Evolutionary conservation across 2,113 vertebrate genomes (phyloP).

Genomic region (Pholis gunnellus): DNA sequence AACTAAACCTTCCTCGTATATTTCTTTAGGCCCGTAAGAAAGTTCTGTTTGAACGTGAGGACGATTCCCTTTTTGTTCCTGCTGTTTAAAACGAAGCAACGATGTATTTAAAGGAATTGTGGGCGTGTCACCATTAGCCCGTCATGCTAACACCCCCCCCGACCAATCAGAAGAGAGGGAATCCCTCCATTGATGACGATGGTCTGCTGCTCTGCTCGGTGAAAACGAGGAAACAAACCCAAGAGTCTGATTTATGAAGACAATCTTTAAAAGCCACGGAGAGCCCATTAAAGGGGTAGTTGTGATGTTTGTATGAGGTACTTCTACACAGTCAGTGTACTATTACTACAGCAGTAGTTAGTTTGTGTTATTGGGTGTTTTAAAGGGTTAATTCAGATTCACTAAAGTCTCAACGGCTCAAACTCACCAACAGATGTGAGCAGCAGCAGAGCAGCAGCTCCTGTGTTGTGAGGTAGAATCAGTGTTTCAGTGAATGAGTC

Average conservation of each 20-base stretch:
- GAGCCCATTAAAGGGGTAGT: constrained; percentile 7
- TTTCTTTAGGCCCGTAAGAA: constrained; percentile 1
- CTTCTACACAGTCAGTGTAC: neutral
- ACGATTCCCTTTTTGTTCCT: constrained; percentile 21
- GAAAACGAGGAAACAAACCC: too few relatives aligned
- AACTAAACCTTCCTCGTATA: neutral
- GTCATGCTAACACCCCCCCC: constrained; percentile 54
- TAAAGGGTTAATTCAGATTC: too few relatives aligned
- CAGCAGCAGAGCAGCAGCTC: too few relatives aligned
- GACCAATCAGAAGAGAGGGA: constrained; percentile 56
- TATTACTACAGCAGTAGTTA: too few relatives aligned
- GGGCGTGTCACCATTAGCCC: constrained; percentile 67
- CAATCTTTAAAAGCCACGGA: constrained; percentile 35
- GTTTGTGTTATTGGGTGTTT: too few relatives aligned
- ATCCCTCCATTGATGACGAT: constrained; percentile 24
- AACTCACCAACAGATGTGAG: too few relatives aligned
- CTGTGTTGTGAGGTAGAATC: too few relatives aligned
- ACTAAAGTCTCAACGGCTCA: too few relatives aligned
- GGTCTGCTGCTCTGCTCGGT: neutral
- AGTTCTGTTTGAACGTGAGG: constrained; percentile 54
- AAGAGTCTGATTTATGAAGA: constrained; percentile 18
- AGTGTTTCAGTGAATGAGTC: too few relatives aligned
- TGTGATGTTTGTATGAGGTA: neutral
- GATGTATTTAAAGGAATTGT: constrained; percentile 59
- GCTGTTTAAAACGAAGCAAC: constrained; percentile 31